Conservation (phyloP, 2,888 invertebrate genomes). For the Napeogenes inachia region DNA sequence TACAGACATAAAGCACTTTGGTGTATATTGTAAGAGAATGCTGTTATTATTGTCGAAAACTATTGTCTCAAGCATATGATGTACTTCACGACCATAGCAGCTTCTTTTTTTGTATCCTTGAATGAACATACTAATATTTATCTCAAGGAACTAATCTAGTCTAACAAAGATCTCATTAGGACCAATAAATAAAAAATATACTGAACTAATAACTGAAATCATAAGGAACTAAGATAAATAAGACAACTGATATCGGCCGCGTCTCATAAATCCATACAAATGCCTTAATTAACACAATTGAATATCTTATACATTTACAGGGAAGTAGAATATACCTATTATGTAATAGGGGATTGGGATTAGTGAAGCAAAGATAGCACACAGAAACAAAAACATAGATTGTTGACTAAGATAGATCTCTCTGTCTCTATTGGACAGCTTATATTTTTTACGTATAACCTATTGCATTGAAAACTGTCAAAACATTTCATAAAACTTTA, state of each 20-base stretch:
- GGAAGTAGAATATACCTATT: neutral
- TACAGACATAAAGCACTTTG: no score
- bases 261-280: slow-evolving; percentile 31
- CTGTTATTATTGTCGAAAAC: no score
- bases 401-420: neutral
- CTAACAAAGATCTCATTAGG: no score
- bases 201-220: neutral
- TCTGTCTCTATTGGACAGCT: neutral
- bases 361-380: neutral
- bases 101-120: no score
- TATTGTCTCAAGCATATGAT: no score
- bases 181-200: no score
- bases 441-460: neutral
- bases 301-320: slow-evolving; percentile 20
- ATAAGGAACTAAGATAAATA: neutral
- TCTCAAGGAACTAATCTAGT: no score
- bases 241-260: slow-evolving; percentile 29
- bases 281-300: slow-evolving; percentile 31
- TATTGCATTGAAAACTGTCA: neutral
- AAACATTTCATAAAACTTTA: no score
- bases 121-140: no score
- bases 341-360: neutral
- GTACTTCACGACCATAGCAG: no score
- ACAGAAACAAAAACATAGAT: neutral
- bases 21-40: no score